These are phyloP conservation scores for Triplophysa tibetana DNA, from an alignment of 2,113 vertebrate genomes.

Conservation along the genomic window DNA sequence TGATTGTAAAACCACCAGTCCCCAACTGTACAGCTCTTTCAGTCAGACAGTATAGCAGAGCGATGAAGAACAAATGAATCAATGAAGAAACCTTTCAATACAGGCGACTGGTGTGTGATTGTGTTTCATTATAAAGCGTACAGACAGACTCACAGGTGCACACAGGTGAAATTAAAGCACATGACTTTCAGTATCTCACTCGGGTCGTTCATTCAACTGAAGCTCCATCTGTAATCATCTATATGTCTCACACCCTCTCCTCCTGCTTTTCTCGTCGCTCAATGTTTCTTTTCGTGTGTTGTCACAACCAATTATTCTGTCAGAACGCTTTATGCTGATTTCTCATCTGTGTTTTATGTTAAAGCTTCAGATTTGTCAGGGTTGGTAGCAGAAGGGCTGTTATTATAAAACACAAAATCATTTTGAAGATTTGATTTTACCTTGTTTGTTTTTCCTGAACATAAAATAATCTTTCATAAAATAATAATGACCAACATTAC, in stretches of 20 bases:
- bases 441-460: too few species aligned
- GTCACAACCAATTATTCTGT: slow-evolving; percentile 6
- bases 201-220: slow-evolving; percentile 4
- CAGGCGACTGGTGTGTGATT: slow-evolving; percentile 3
- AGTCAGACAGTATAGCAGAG: too few species aligned
- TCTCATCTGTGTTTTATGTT: background rate
- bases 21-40: too few species aligned
- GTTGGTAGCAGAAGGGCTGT: too few species aligned
- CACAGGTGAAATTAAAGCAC: slow-evolving; percentile 29
- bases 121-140: slow-evolving; percentile 12
- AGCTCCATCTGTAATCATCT: background rate
- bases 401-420: too few species aligned
- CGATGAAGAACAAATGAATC: background rate
- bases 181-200: slow-evolving; percentile 4
- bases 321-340: background rate
- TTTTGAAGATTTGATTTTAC: too few species aligned
- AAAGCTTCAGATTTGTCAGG: slow-evolving; percentile 3
- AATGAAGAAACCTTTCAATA: background rate
- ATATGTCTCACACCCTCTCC: slow-evolving; percentile 1
- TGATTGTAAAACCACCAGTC: too few species aligned
- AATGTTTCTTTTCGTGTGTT: slow-evolving; percentile 5
- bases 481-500: too few species aligned
- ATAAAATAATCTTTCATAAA: too few species aligned
- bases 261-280: background rate
- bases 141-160: slow-evolving; percentile 3